A percentile compares a stretch with the other conserved stretches of the same genome.
Evolutionary conservation across 2,797 vertebrate species (phyloP).

Genomic region (Rousettus madagascariensis): DNA sequence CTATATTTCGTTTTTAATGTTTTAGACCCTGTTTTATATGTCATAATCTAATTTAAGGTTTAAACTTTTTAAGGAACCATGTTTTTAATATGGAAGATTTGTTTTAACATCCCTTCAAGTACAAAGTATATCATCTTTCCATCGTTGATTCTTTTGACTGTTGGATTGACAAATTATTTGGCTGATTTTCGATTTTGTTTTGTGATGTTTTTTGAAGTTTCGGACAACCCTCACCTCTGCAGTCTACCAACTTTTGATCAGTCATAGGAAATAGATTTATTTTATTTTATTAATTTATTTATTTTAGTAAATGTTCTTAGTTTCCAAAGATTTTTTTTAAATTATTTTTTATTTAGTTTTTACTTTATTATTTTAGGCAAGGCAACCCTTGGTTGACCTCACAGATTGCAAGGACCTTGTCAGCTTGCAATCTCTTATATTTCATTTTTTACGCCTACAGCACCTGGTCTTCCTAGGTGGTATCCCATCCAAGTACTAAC

Average conservation of each 20-base stretch:
- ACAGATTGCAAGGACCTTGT: too few relatives aligned
- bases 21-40: conserved; percentile 22
- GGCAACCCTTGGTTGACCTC: too few relatives aligned
- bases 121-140: background rate
- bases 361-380: too few relatives aligned
- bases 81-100: conserved; percentile 16
- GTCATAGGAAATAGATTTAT: conserved; percentile 1
- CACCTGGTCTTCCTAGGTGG: too few relatives aligned
- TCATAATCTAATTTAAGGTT: conserved; percentile 40
- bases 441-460: too few relatives aligned
- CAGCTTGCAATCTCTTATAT: too few relatives aligned
- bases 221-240: background rate
- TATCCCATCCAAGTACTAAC: too few relatives aligned
- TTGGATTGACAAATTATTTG: background rate
- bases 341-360: too few relatives aligned
- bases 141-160: background rate
- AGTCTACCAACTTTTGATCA: background rate
- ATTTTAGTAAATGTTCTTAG: too few relatives aligned
- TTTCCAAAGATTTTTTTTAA: too few relatives aligned
- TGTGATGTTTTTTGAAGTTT: background rate
- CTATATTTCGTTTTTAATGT: conserved; percentile 22
- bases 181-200: background rate
- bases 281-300: conserved; percentile 31
- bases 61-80: background rate
- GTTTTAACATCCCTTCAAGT: background rate